A percentile compares a stretch with the other conserved stretches of the same genome.
Conservation (phyloP, 2,888 invertebrate genomes). For the Isoperla grammatica region DNA sequence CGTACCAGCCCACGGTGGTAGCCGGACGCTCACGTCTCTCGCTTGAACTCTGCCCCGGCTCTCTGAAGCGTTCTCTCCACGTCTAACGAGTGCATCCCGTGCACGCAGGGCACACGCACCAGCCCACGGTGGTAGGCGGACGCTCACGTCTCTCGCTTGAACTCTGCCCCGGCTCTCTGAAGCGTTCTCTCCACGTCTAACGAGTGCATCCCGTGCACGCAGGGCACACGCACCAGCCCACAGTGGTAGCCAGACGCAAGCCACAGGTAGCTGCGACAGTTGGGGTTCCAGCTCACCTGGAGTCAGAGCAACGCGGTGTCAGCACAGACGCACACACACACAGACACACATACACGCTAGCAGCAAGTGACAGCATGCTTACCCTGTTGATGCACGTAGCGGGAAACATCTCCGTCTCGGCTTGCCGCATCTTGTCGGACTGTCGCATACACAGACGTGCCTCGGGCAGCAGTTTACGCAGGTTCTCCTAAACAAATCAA, state of each 20-base stretch:
- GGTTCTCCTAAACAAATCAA: conserved; percentile 23
- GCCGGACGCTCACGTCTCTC: conserved; percentile 36
- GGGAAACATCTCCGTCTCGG: conserved; percentile 41
- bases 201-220: conserved; percentile 25
- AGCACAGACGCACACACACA: too few relatives aligned
- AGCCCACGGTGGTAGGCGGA: conserved; percentile 46
- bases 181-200: too few relatives aligned
- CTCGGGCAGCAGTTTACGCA: conserved; percentile 29
- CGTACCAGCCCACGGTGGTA: conserved; percentile 46
- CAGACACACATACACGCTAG: too few relatives aligned
- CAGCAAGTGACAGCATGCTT: too few relatives aligned
- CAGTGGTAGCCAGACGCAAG: conserved; percentile 44
- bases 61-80: too few relatives aligned
- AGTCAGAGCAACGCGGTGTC: conserved; percentile 22
- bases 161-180: too few relatives aligned
- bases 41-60: too few relatives aligned
- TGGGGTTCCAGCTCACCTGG: conserved; percentile 47
- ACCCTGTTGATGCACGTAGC: conserved; percentile 42
- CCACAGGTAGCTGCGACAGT: conserved; percentile 44
- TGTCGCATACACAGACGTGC: conserved; percentile 27
- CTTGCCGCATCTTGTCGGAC: conserved; percentile 34
- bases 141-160: conserved; percentile 28
- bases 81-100: conserved; percentile 17
- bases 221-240: conserved; percentile 42
- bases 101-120: conserved; percentile 38